A percentile compares a stretch with the other conserved stretches of the same genome.
Evolutionary conservation across 64 coral and sea anemone genomes (phyloP).

Genomic region (Acropora tenuis): DNA sequence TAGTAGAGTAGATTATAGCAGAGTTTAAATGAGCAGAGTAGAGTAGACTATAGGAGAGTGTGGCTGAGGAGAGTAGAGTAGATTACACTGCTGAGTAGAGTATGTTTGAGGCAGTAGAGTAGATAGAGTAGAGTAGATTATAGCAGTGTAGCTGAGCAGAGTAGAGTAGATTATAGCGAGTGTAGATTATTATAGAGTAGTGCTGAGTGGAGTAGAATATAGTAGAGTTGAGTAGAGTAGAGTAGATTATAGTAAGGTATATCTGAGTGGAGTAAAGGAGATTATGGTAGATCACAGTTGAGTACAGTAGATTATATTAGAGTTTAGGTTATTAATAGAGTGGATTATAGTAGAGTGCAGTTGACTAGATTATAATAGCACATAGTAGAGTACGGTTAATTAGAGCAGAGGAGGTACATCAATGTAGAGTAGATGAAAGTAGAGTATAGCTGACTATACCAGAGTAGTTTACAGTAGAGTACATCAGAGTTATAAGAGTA

Average conservation of each 20-base stretch:
- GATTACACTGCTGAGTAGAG: background rate
- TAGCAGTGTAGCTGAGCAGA: background rate
- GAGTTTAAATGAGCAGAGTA: background rate
- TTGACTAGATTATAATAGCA: background rate
- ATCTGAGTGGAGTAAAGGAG: too few relatives aligned
- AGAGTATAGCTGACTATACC: background rate
- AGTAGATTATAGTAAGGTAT: too few relatives aligned
- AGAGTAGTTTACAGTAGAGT: too few relatives aligned
- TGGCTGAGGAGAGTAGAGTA: background rate
- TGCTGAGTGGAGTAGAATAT: too few relatives aligned
- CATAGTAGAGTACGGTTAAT: too few relatives aligned
- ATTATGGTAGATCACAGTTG: background rate
- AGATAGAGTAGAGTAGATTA: background rate
- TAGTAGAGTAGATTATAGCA: background rate
- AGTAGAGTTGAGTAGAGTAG: too few relatives aligned
- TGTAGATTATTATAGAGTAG: background rate
- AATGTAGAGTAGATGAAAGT: background rate
- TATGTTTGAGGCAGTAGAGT: background rate
- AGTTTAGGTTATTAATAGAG: too few relatives aligned
- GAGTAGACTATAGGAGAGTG: background rate
- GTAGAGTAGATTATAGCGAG: background rate
- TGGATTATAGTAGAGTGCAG: too few relatives aligned
- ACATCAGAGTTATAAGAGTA: too few relatives aligned
- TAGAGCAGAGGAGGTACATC: too few relatives aligned
- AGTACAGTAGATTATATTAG: background rate